phyloP scores from a whole-genome alignment of 2,888 invertebrate species.

The Euphydryas editha region DNA sequence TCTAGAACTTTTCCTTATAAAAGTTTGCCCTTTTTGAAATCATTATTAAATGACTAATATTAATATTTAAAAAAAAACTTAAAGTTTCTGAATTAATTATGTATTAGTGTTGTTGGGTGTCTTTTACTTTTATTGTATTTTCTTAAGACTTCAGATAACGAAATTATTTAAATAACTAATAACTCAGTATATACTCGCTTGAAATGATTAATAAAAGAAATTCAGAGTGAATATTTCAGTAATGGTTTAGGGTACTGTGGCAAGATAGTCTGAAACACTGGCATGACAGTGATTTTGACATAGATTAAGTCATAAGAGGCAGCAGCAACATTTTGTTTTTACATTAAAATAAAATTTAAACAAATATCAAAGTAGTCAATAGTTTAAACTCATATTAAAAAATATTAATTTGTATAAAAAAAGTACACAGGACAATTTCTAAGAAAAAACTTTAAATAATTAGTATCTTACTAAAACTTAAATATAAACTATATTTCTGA shows the following conservation, averaged over 20 bases:
- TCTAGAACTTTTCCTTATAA: too few species aligned
- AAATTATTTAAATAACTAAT: background rate
- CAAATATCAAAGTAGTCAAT: conserved; percentile 11
- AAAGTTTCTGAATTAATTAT: too few species aligned
- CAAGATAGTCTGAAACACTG: conserved; percentile 41
- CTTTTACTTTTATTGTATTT: too few species aligned
- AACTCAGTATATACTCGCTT: background rate
- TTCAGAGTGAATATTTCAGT: conserved; percentile 29
- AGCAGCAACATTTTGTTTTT: conserved; percentile 23
- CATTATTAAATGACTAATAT: too few species aligned
- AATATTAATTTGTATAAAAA: background rate
- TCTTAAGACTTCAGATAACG: too few species aligned
- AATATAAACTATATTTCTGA: too few species aligned
- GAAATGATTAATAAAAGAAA: conserved; percentile 23
- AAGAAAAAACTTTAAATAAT: too few species aligned
- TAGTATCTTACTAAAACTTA: too few species aligned
- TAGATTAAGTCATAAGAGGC: conserved; percentile 34
- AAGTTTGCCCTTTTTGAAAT: too few species aligned
- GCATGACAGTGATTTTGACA: conserved; percentile 43
- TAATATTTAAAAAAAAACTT: too few species aligned
- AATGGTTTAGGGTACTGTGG: conserved; percentile 28
- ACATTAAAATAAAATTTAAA: background rate
- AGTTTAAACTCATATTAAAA: conserved; percentile 4
- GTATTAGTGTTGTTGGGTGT: too few species aligned
- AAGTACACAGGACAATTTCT: background rate